phyloP scores from a whole-genome alignment of 1,140 invertebrate genomes.

The Cataglyphis hispanica region DNA sequence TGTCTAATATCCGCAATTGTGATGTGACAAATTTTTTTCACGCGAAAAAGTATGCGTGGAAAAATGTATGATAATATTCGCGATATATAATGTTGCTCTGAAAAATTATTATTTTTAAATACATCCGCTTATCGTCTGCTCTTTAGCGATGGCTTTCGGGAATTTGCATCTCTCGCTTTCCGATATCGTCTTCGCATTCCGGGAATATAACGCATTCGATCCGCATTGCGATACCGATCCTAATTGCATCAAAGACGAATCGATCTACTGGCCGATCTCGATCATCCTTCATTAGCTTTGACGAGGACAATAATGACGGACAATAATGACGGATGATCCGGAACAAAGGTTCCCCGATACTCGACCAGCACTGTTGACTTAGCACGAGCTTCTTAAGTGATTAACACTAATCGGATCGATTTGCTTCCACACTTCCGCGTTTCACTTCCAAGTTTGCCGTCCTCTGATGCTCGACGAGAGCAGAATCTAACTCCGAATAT shows the following conservation, averaged over 20 bases:
- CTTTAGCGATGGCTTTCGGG: too few species aligned
- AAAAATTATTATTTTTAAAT: background rate
- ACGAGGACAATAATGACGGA: slow-evolving; percentile 7
- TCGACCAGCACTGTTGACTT: slow-evolving; percentile 35
- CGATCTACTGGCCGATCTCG: slow-evolving; percentile 49
- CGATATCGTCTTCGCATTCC: slow-evolving; percentile 7
- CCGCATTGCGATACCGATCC: background rate
- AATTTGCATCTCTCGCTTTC: background rate
- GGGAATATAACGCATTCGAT: background rate
- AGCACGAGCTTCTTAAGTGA: slow-evolving; percentile 30
- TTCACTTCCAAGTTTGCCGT: background rate
- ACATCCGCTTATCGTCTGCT: too few species aligned
- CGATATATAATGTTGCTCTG: too few species aligned
- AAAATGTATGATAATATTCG: too few species aligned
- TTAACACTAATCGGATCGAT: slow-evolving; percentile 29
- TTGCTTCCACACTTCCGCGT: background rate
- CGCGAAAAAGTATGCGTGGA: background rate
- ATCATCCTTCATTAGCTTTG: slow-evolving; percentile 69
- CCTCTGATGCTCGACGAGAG: background rate
- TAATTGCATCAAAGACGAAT: slow-evolving; percentile 57
- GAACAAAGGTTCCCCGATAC: slow-evolving; percentile 43
- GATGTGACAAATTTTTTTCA: background rate
- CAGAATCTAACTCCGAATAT: background rate
- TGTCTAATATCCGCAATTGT: too few species aligned
- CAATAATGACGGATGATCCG: slow-evolving; percentile 17